Evolutionary conservation across 2,888 invertebrate species (phyloP).

Genomic region (Conchocele bisecta): DNA sequence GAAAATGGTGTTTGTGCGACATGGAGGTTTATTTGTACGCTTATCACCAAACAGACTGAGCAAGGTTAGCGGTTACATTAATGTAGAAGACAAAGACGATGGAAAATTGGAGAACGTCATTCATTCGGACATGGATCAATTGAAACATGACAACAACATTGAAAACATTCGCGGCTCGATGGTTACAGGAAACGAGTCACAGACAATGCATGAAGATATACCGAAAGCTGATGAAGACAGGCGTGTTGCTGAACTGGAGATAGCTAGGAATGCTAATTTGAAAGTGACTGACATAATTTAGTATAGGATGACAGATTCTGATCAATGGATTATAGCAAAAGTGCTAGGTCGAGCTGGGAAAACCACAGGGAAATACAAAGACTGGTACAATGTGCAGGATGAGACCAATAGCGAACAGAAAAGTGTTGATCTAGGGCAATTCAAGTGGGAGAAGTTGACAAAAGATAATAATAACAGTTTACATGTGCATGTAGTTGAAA

Average conservation of each 20-base stretch:
- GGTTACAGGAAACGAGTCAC: no score
- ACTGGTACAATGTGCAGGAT: constrained; percentile 41
- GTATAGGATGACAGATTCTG: constrained; percentile 6
- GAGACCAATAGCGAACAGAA: constrained; percentile 9
- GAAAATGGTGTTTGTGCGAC: constrained; percentile 47
- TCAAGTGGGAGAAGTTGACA: constrained; percentile 1
- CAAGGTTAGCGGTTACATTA: neutral
- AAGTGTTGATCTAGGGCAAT: constrained; percentile 21
- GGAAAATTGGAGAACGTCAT: neutral
- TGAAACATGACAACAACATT: neutral
- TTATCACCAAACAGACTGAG: constrained; percentile 58
- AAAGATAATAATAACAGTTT: neutral
- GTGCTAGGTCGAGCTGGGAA: constrained; percentile 35
- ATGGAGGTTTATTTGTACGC: constrained; percentile 42
- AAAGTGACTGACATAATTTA: neutral
- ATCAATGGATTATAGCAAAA: constrained; percentile 25
- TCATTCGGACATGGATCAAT: neutral
- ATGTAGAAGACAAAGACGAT: neutral
- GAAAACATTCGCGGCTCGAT: neutral
- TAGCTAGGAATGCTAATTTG: neutral
- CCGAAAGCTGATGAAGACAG: no score
- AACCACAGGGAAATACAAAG: constrained; percentile 29
- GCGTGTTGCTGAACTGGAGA: no score
- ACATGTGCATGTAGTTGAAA: neutral
- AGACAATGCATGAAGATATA: no score